Conservation (phyloP, 1,140 invertebrate genomes). For the Drosophila repletoides region DNA sequence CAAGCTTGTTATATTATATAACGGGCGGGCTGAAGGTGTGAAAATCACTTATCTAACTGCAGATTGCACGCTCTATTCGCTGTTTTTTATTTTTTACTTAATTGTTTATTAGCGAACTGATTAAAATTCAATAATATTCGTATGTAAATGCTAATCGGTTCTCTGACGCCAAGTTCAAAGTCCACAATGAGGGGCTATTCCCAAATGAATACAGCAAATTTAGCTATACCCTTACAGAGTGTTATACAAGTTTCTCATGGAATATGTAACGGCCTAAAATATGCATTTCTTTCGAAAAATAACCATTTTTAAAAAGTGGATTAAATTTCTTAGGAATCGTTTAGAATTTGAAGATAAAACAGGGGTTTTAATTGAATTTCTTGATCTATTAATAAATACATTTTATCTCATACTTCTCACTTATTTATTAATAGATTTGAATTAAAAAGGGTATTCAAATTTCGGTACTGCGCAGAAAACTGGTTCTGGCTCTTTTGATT, state of each 20-base stretch:
- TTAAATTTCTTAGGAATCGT: no score
- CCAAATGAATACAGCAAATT: conserved; percentile 27
- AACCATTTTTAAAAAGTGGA: no score
- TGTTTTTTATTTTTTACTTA: neutral
- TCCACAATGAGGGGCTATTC: conserved; percentile 17
- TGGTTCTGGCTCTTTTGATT: conserved; percentile 12
- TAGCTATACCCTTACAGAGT: neutral
- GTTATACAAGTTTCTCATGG: neutral
- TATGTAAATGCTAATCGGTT: neutral
- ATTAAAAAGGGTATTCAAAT: neutral
- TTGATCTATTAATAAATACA: no score
- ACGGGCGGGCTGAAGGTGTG: neutral
- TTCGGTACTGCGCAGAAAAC: neutral
- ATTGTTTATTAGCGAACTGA: neutral
- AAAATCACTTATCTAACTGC: no score
- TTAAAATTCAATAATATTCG: neutral
- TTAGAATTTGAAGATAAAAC: no score
- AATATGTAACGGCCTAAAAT: neutral
- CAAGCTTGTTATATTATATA: conserved; percentile 13
- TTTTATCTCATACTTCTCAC: no score
- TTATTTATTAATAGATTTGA: no score
- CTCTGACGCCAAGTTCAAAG: conserved; percentile 43
- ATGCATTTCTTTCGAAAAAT: no score
- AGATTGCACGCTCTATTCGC: no score
- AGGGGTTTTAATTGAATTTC: no score